These are phyloP conservation scores for Eupithecia dodoneata DNA, from an alignment of 2,888 invertebrate species.

Conservation along the genomic window DNA sequence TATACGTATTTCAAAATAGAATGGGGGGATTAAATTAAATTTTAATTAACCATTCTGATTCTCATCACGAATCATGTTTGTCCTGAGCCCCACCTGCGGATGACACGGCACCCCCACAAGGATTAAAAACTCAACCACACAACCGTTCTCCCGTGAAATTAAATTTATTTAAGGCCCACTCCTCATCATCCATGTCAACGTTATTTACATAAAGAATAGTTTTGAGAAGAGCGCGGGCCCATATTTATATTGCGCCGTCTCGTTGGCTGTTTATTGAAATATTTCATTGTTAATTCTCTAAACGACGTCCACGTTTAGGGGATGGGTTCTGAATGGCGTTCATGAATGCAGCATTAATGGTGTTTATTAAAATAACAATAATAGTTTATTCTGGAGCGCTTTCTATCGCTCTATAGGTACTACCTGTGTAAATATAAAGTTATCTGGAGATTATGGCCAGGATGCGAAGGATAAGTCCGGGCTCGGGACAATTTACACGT, in stretches of 20 bases:
- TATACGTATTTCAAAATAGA: conserved; percentile 25
- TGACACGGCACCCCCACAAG: conserved; percentile 64
- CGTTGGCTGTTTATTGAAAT: conserved; percentile 77
- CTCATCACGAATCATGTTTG: conserved; percentile 62
- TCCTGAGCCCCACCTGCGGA: conserved; percentile 60
- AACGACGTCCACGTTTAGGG: conserved; percentile 70
- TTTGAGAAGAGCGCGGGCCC: conserved; percentile 72
- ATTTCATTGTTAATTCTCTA: conserved; percentile 81
- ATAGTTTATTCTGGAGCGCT: conserved; percentile 47
- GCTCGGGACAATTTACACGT: conserved; percentile 70
- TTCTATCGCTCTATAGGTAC: conserved; percentile 50
- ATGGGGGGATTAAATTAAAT: conserved; percentile 47
- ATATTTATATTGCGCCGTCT: conserved; percentile 77
- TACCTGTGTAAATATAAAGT: conserved; percentile 58
- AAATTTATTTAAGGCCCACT: conserved; percentile 81
- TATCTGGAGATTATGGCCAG: conserved; percentile 59
- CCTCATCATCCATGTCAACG: conserved; percentile 74
- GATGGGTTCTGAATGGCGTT: conserved; percentile 66
- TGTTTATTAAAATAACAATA: conserved; percentile 81
- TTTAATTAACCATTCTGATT: conserved; percentile 64
- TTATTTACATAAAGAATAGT: conserved; percentile 81
- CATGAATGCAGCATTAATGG: conserved; percentile 73
- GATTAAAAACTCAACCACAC: conserved; percentile 69
- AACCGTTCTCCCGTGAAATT: conserved; percentile 73
- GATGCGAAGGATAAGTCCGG: conserved; percentile 70